Evolutionary conservation across 53 echinoderm and acorn worm species (phyloP), one percentile per base, ranked within the genome.

Genomic region (Echinometra lucunter): DNA sequence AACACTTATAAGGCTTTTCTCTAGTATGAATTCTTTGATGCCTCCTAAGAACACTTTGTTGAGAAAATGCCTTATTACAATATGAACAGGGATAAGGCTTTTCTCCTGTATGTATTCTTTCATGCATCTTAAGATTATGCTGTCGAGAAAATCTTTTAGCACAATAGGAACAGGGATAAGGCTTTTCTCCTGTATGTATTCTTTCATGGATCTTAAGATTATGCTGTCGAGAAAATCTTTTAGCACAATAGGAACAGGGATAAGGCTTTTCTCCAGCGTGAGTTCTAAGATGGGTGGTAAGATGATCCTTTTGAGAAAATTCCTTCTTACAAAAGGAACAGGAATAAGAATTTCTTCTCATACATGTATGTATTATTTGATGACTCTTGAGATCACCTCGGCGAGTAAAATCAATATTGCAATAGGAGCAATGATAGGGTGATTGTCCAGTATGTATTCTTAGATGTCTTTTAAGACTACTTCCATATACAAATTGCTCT

Each of bases 151-250:
- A n/a, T n/a, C n/a, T n/a, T n/a, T n/a, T n/a, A n/a, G n/a, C n/a
- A n/a, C n/a, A n/a, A n/a, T n/a, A n/a, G n/a, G n/a, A n/a, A n/a
- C n/a, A 69, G 4, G 23, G 69, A 69, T 69, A 23, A 27, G 69
- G 69, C 69, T 69, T 69, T 69, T 69, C 69, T 69, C 69, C 69
- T 28, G 69, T 69, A 19, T 69, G 69, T 69, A 23, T 69, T 69
- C 69, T 10, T 69, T 15, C 12, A 23, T 69, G 69, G 7, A 8
- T 21, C 5, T 10, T 69, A 23, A 69, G 69, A 28, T 69, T 19
- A 5, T 69, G 12, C 17, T 21, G 4, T 23, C 5, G 6, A 27
- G 28, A n/a, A n/a, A 69, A 69, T 69, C 12, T 23, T 28, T 69
- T 69, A 69, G 13, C 6, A 19, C 69, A 69, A 69, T 69, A 69